These are phyloP conservation scores for Deilephila porcellus DNA, from an alignment of 2,888 invertebrate genomes.

Conservation along the genomic window DNA sequence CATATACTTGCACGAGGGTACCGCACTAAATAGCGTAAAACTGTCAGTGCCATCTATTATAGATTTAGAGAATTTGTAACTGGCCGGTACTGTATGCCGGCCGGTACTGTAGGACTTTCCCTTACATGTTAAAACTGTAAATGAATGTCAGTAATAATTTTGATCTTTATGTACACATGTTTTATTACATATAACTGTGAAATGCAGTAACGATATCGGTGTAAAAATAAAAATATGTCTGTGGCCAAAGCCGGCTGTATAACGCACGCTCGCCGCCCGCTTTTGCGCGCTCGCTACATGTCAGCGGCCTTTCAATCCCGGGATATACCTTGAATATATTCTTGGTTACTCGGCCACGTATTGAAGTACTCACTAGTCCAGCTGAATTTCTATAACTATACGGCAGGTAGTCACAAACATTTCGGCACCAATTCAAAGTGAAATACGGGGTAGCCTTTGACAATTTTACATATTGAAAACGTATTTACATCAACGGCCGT, in stretches of 20 bases:
- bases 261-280: not conserved
- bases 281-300: not conserved
- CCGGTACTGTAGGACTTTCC: too few species aligned
- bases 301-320: slow-evolving; percentile 10
- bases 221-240: not conserved
- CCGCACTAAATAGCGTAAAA: too few species aligned
- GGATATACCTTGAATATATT: not conserved
- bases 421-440: not conserved
- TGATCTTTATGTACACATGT: too few species aligned
- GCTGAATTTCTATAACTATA: not conserved
- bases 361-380: not conserved
- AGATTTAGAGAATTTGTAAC: too few species aligned
- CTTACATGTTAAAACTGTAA: too few species aligned
- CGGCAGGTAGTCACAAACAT: not conserved
- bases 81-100: too few species aligned
- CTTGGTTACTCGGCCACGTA: not conserved
- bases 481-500: not conserved
- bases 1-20: too few species aligned
- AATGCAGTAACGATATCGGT: not conserved
- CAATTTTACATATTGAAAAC: not conserved
- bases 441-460: not conserved
- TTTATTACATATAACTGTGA: not conserved
- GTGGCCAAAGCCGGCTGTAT: not conserved
- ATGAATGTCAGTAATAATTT: too few species aligned
- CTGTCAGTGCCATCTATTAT: too few species aligned